Conservation (phyloP, 1,140 invertebrate species). For the Stratiolaelaps scimitus region DNA sequence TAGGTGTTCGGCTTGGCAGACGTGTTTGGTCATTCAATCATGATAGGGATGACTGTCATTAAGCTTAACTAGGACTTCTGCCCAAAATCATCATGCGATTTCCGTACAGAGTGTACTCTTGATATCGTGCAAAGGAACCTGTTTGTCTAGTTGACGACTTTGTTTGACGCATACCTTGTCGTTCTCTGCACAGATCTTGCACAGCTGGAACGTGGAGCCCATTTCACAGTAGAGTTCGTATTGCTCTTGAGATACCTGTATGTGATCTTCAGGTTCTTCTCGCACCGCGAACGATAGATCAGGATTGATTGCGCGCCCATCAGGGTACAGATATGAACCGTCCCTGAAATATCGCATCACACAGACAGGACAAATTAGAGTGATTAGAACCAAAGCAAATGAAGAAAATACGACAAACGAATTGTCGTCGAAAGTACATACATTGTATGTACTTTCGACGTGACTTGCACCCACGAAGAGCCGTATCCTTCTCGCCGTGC, state of each 20-base stretch:
- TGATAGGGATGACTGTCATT: too few relatives aligned
- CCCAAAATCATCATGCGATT: too few relatives aligned
- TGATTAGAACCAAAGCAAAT: not conserved
- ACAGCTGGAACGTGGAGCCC: constrained; percentile 98
- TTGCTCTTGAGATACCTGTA: constrained; percentile 97
- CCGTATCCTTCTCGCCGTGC: too few relatives aligned
- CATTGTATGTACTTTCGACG: too few relatives aligned
- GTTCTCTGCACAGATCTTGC: constrained; percentile 99
- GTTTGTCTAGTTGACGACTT: not conserved
- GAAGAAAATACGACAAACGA: not conserved
- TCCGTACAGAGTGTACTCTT: too few relatives aligned
- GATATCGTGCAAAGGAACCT: too few relatives aligned
- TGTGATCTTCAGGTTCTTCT: constrained; percentile 85
- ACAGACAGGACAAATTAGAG: constrained; percentile 21
- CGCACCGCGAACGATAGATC: constrained; percentile 83
- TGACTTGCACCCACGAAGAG: too few relatives aligned
- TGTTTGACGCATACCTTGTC: constrained; percentile 54
- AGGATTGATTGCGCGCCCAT: constrained; percentile 82
- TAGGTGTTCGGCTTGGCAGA: too few relatives aligned
- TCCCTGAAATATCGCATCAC: constrained; percentile 55
- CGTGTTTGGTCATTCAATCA: too few relatives aligned
- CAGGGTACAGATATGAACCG: constrained; percentile 95
- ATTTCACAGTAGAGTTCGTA: constrained; percentile 99
- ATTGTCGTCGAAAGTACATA: not conserved
- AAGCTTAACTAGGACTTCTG: too few relatives aligned